Percentiles rank a stretch among this genome's conserved stretches.
Evolutionary conservation across 2,888 invertebrate species (phyloP).

Genomic region (Coecobrya sp.): DNA sequence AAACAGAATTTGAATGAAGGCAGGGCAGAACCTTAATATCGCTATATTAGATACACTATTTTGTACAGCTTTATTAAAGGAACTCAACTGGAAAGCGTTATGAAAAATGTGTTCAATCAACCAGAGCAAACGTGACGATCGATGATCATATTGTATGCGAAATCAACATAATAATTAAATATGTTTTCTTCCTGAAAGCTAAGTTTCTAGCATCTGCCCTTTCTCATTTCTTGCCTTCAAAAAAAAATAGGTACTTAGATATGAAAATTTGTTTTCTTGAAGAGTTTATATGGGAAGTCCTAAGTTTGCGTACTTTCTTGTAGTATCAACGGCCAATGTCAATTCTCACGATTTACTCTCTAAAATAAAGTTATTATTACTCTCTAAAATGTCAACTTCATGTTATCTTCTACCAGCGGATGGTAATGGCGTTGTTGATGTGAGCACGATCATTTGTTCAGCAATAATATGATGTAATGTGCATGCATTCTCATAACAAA

Average conservation of each 20-base stretch:
- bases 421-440: no score
- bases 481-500: neutral
- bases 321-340: no score
- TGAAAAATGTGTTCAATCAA: conserved; percentile 2
- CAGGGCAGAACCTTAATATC: no score
- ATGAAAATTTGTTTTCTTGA: no score
- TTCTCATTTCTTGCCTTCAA: no score
- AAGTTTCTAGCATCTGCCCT: no score
- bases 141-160: neutral
- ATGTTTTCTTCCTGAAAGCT: neutral
- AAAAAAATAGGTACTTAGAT: no score
- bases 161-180: neutral
- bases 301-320: no score
- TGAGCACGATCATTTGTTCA: neutral
- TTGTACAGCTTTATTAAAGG: neutral
- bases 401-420: neutral
- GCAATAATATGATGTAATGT: neutral
- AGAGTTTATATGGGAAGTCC: no score
- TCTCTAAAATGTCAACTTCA: conserved; percentile 15
- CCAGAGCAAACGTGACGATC: neutral
- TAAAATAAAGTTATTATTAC: neutral
- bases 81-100: neutral
- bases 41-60: no score
- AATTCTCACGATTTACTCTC: no score
- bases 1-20: neutral